Percentiles rank a stretch among this genome's conserved stretches.
These are phyloP conservation scores for Drosophila yooni DNA, from an alignment of 2,888 invertebrate species.

Conservation along the genomic window DNA sequence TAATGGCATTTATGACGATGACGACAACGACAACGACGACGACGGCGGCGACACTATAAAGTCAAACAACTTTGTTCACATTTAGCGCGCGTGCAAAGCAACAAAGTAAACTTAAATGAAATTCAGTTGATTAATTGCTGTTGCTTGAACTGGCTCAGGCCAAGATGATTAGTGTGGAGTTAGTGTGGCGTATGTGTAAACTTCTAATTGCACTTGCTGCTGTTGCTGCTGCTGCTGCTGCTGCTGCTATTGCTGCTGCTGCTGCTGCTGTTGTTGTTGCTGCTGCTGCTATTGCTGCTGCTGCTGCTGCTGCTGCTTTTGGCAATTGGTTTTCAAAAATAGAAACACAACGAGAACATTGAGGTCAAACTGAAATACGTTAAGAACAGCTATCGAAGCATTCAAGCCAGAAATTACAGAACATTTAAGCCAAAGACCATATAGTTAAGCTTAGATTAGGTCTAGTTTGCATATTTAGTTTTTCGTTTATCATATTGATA, in stretches of 20 bases:
- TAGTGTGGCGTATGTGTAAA: constrained; percentile 3
- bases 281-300: neutral
- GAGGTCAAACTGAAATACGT: neutral
- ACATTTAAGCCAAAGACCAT: neutral
- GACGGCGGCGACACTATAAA: constrained; percentile 43
- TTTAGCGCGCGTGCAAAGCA: constrained; percentile 51
- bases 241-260: neutral
- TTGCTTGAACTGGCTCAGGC: constrained; percentile 39
- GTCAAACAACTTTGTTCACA: constrained; percentile 66
- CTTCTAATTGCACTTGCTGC: constrained; percentile 9
- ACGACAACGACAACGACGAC: constrained; percentile 9
- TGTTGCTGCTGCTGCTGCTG: neutral
- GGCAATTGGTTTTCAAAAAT: constrained; percentile 4
- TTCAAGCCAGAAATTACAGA: neutral
- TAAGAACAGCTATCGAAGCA: neutral
- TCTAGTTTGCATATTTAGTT: neutral
- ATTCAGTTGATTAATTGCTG: constrained; percentile 59
- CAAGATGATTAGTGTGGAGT: constrained; percentile 26
- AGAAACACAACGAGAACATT: neutral
- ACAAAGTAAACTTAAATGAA: constrained; percentile 63
- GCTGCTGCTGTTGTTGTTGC: too few species aligned
- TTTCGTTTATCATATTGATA: neutral
- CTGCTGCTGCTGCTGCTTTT: neutral
- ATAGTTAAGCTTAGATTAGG: neutral
- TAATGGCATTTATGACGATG: constrained; percentile 59